phyloP scores from a whole-genome alignment of 1,140 invertebrate species.

The Apis dorsata region DNA sequence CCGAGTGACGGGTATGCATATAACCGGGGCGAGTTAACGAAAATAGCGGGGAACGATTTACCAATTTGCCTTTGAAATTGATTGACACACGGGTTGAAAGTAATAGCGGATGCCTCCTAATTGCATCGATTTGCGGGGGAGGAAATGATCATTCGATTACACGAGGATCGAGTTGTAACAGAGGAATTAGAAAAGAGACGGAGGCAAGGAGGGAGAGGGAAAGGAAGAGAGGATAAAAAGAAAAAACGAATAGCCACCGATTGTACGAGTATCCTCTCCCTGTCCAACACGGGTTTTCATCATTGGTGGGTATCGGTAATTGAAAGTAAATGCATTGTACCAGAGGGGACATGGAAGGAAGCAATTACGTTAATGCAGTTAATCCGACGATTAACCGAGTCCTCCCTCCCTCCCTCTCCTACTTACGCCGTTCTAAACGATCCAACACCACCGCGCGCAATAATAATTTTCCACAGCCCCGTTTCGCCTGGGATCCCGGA shows the following conservation, averaged over 20 bases:
- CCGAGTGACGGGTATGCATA: conserved; percentile 8
- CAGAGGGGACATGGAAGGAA: conserved; percentile 6
- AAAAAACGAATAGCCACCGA: background rate
- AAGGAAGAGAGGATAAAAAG: background rate
- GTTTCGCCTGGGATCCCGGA: background rate
- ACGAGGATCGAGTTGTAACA: background rate
- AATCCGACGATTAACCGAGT: conserved; percentile 32
- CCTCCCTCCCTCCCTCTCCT: background rate
- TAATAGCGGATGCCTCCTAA: background rate
- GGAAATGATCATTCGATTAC: background rate
- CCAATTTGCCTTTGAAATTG: conserved; percentile 21
- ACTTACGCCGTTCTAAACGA: background rate
- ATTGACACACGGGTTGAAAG: background rate
- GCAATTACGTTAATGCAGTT: conserved; percentile 17
- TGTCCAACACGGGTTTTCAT: background rate
- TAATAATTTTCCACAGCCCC: conserved; percentile 10
- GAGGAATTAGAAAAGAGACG: background rate
- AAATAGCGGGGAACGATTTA: background rate
- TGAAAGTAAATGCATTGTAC: background rate
- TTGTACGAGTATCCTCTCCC: background rate
- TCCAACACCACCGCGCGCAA: background rate
- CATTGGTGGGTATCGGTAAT: background rate
- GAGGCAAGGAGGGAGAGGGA: too few relatives aligned
- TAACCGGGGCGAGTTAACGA: background rate
- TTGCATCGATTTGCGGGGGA: background rate